Conservation (phyloP, 2,797 vertebrate species). For the Coendou prehensilis region DNA sequence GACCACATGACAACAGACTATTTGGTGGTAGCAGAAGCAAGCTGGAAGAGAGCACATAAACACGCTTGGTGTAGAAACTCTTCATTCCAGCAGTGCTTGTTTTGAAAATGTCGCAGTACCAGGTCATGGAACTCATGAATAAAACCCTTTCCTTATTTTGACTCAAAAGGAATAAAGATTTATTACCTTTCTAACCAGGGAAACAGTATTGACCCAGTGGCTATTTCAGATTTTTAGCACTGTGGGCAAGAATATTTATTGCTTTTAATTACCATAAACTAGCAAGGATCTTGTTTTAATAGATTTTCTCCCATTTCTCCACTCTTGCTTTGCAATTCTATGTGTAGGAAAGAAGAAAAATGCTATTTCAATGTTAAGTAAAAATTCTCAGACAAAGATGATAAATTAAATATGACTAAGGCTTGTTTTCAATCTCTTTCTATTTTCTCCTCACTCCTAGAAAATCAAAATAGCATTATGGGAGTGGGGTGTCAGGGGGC, state of each 20-base stretch:
- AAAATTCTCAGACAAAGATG: conserved; percentile 74
- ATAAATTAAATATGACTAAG: conserved; percentile 81
- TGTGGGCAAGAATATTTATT: conserved; percentile 89
- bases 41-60: conserved; percentile 78
- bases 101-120: conserved; percentile 86
- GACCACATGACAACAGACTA: neutral
- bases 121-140: conserved; percentile 88
- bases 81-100: conserved; percentile 85
- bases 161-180: conserved; percentile 90
- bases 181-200: conserved; percentile 88
- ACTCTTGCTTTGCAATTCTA: conserved; percentile 79
- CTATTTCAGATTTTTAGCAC: conserved; percentile 87
- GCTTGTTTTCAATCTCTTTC: conserved; percentile 65
- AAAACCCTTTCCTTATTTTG: conserved; percentile 87
- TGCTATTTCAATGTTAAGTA: conserved; percentile 70
- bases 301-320: conserved; percentile 83
- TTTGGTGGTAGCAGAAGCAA: conserved; percentile 66
- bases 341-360: conserved; percentile 68
- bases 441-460: conserved; percentile 42
- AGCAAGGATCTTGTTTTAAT: conserved; percentile 87
- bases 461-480: conserved; percentile 40
- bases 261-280: conserved; percentile 91
- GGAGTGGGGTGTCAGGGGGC: neutral
- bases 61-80: conserved; percentile 83
- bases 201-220: conserved; percentile 88